Evolutionary conservation across 2,113 vertebrate species (phyloP), one percentile per base, ranked within the genome.

Genomic region (Crotophaga sulcirostris): DNA sequence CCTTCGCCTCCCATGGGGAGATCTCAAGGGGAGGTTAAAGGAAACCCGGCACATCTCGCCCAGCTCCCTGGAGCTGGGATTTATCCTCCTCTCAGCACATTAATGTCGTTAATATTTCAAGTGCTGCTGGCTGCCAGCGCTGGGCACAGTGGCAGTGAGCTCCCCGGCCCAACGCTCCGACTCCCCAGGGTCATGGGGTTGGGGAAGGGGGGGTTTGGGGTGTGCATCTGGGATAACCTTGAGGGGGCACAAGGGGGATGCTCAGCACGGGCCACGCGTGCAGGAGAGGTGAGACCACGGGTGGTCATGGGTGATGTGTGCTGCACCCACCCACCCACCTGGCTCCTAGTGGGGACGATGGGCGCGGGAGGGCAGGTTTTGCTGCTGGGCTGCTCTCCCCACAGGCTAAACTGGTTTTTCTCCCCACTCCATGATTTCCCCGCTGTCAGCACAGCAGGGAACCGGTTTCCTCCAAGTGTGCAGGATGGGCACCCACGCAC

Each of bases 371-470:
- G 83, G 62, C 7, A 5, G 79, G 44, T 86, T 73, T 64, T 0
- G 16, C 79, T 11, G 1, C 6, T 0, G 78, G 78, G 54, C 47
- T 44, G 74, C 62, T 66, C 67, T 91, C 56, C 55, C 55, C 92
- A 88, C 87, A 75, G 1, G 11, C 92, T 83, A 33, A 84, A 96
- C 96, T 96, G 93, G 96, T 96, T 96, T 96, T 94, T 92, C 94
- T 85, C 89, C 93, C 93, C 2, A 5, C 1, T 17, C 84, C 9
- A 4, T 66, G 19, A 0, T 96, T 93, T 94, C 63, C 73, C 77
- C 1, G 2, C 79, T 23, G 87, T 92, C 94, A 89, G 93, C 91
- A 26, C 7, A 2, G 31, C 1, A 1, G 72, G 87, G 84, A 96
- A 96, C 94, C 58, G 87, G 89, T 95, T 92, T 69, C 79, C 51